Evolutionary conservation across 2,888 invertebrate genomes (phyloP).

Genomic region (Heliconius cydno): DNA sequence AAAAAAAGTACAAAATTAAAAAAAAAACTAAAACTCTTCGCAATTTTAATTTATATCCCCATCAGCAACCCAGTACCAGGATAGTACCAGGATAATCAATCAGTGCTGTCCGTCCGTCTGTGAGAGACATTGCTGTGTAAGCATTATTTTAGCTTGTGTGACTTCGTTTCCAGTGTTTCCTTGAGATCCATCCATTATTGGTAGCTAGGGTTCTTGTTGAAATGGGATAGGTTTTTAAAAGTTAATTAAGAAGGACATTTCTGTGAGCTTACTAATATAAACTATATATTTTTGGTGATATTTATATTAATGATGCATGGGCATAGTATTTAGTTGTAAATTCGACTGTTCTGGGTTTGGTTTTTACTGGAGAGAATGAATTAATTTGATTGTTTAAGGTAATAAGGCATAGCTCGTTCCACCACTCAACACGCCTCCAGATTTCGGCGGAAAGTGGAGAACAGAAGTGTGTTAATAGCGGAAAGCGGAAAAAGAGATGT

Average conservation of each 20-base stretch:
- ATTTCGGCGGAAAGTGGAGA: too few relatives aligned
- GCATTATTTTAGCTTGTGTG: slow-evolving; percentile 41
- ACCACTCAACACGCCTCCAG: too few relatives aligned
- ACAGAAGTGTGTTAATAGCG: too few relatives aligned
- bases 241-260: background rate
- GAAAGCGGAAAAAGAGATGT: too few relatives aligned
- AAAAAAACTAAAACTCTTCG: background rate
- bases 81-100: slow-evolving; percentile 44
- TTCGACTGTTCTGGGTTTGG: too few relatives aligned
- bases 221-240: background rate
- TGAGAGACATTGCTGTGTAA: slow-evolving; percentile 44
- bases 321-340: too few relatives aligned
- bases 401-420: too few relatives aligned
- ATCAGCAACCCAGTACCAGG: slow-evolving; percentile 34
- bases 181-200: slow-evolving; percentile 28
- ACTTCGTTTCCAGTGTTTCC: slow-evolving; percentile 32
- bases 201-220: background rate
- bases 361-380: too few relatives aligned
- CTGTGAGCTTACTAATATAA: background rate
- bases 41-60: background rate
- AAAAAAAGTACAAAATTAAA: background rate
- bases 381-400: too few relatives aligned
- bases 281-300: too few relatives aligned
- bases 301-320: too few relatives aligned
- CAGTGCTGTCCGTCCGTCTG: slow-evolving; percentile 45